Percentiles rank a stretch among this genome's conserved stretches.
Conservation (phyloP, 2,113 vertebrate species). For the Pardalotus punctatus region DNA sequence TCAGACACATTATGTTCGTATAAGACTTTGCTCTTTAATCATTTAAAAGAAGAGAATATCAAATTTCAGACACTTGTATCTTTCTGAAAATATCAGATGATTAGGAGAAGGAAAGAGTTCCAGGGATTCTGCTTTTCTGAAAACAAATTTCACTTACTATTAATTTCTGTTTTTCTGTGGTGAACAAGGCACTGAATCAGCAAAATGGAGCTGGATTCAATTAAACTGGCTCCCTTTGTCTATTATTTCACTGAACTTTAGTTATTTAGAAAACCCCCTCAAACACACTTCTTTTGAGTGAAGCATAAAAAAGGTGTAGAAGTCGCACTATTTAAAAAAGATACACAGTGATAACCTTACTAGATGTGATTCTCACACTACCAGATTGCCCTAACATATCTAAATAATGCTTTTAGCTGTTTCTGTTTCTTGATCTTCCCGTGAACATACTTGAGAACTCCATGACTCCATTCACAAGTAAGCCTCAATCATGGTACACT, state of each 20-base stretch:
- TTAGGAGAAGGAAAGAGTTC: neutral
- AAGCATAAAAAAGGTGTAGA: neutral
- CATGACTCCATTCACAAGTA: neutral
- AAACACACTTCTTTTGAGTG: neutral
- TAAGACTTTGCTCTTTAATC: neutral
- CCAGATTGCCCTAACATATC: neutral
- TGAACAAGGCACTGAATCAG: neutral
- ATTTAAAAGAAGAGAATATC: neutral
- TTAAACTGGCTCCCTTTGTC: neutral
- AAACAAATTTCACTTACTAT: neutral
- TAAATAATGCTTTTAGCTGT: neutral
- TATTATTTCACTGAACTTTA: neutral
- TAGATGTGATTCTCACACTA: neutral
- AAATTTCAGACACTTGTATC: neutral
- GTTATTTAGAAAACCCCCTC: neutral
- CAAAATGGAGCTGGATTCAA: neutral
- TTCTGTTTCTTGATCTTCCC: conserved; percentile 14
- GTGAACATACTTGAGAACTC: conserved; percentile 16
- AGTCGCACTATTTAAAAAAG: neutral
- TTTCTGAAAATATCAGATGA: neutral
- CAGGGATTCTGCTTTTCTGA: neutral
- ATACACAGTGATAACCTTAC: neutral
- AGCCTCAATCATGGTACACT: neutral
- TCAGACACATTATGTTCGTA: neutral
- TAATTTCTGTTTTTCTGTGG: neutral